Evolutionary conservation across 2,888 invertebrate species (phyloP).

Genomic region (Pseudococcus longispinus): DNA sequence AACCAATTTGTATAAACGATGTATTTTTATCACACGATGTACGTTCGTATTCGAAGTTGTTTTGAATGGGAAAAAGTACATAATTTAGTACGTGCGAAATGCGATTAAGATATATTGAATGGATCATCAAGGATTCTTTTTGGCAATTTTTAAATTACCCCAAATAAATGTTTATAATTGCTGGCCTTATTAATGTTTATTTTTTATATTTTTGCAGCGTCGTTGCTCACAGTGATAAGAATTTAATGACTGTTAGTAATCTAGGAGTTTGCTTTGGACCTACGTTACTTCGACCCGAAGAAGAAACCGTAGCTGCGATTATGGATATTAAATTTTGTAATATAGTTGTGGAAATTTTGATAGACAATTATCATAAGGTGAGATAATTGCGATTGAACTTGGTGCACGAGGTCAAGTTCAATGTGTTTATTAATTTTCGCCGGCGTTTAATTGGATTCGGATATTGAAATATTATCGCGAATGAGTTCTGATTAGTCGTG

Average conservation of each 20-base stretch:
- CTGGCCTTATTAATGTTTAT: background rate
- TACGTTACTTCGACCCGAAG: conserved; percentile 90
- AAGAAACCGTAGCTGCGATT: conserved; percentile 97
- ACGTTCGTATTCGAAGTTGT: background rate
- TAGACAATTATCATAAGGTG: conserved; percentile 83
- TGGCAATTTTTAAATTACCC: background rate
- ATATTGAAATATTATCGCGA: background rate
- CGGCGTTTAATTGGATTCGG: background rate
- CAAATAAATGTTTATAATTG: background rate
- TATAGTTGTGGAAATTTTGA: conserved; percentile 95
- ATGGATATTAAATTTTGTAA: conserved; percentile 99
- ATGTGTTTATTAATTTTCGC: background rate
- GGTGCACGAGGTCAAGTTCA: background rate
- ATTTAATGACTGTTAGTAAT: conserved; percentile 97
- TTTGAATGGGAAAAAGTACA: background rate
- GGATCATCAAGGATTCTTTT: background rate
- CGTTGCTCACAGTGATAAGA: conserved; percentile 81
- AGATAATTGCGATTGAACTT: conserved; percentile 58
- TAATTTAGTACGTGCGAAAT: background rate
- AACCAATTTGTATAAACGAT: conserved; percentile 4
- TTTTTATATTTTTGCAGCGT: conserved; percentile 69
- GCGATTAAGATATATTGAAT: background rate
- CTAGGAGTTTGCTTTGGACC: conserved; percentile 98
- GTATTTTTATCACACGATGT: background rate
- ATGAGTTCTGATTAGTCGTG: background rate